These are phyloP conservation scores for Darwinula stevensoni DNA, from an alignment of 2,888 invertebrate species.

Conservation along the genomic window DNA sequence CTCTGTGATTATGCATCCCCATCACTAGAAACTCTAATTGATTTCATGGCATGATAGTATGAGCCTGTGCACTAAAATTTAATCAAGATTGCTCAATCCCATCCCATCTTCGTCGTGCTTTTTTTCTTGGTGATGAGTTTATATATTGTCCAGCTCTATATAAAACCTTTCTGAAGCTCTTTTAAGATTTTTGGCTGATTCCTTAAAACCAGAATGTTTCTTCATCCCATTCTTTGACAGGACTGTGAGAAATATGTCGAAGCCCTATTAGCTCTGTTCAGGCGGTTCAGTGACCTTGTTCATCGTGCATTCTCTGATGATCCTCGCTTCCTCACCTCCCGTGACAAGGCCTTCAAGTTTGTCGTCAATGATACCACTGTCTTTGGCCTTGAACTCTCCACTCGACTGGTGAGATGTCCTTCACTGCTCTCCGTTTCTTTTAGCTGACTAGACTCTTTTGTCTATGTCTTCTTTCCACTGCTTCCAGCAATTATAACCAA, in stretches of 20 bases:
- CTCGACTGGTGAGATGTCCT: conserved; percentile 20
- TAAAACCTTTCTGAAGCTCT: too few species aligned
- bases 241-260: conserved; percentile 98
- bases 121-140: too few species aligned
- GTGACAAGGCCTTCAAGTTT: conserved; percentile 89
- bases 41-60: too few species aligned
- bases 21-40: too few species aligned
- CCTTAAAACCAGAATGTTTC: too few species aligned
- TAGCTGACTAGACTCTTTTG: not conserved
- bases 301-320: conserved; percentile 88
- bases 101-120: too few species aligned
- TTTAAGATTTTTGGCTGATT: too few species aligned
- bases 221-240: conserved; percentile 15
- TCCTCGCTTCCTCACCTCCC: conserved; percentile 80
- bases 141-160: too few species aligned
- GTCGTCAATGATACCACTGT: conserved; percentile 95
- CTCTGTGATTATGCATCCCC: too few species aligned
- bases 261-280: conserved; percentile 65
- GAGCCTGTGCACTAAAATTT: too few species aligned
- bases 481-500: not conserved
- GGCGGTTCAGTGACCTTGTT: conserved; percentile 65
- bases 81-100: too few species aligned
- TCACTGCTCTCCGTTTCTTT: not conserved
- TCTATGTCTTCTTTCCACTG: conserved; percentile 17
- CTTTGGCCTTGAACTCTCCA: conserved; percentile 26